Percentiles rank a stretch among this genome's conserved stretches.
Conservation (phyloP, 2,797 vertebrate genomes). For the Cetoscarus ocellatus region DNA sequence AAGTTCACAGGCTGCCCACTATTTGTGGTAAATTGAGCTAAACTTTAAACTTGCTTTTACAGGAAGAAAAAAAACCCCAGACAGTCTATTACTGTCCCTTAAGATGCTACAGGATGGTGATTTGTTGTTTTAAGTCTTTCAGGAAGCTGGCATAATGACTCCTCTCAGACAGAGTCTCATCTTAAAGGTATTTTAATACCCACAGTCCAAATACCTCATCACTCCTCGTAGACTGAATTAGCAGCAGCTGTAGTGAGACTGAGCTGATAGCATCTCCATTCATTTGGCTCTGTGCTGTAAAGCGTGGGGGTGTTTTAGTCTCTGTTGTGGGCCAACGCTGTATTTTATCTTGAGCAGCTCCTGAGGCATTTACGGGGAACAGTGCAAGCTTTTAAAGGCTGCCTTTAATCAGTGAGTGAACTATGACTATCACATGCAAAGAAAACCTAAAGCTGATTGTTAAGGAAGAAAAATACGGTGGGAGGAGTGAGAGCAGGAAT, state of each 20-base stretch:
- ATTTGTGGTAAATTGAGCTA: conserved; percentile 1
- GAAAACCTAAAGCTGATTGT: conserved; percentile 25
- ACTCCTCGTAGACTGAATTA: conserved; percentile 32
- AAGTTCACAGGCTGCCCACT: neutral
- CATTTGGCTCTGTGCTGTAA: conserved; percentile 39
- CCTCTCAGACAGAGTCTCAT: conserved; percentile 46
- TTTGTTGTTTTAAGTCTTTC: conserved; percentile 23
- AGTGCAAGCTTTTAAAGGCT: conserved; percentile 29
- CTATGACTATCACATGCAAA: conserved; percentile 8
- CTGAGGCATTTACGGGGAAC: conserved; percentile 11
- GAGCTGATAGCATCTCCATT: conserved; percentile 38
- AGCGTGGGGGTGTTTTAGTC: conserved; percentile 27
- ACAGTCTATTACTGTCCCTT: conserved; percentile 22
- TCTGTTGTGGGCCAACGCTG: conserved; percentile 12
- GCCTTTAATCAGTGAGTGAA: conserved; percentile 40
- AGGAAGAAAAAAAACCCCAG: neutral
- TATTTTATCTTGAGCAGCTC: conserved; percentile 26
- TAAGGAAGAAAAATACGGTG: conserved; percentile 29
- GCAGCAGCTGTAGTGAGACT: conserved; percentile 39
- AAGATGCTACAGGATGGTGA: conserved; percentile 7
- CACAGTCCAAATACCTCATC: conserved; percentile 33
- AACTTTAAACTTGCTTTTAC: conserved; percentile 14
- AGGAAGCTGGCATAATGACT: conserved; percentile 42
- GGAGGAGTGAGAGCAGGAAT: conserved; percentile 9
- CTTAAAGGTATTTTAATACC: conserved; percentile 49